Base-by-base conservation (phyloP, 2,888 invertebrate species). In the Pachymerium ferrugineum region DNA sequence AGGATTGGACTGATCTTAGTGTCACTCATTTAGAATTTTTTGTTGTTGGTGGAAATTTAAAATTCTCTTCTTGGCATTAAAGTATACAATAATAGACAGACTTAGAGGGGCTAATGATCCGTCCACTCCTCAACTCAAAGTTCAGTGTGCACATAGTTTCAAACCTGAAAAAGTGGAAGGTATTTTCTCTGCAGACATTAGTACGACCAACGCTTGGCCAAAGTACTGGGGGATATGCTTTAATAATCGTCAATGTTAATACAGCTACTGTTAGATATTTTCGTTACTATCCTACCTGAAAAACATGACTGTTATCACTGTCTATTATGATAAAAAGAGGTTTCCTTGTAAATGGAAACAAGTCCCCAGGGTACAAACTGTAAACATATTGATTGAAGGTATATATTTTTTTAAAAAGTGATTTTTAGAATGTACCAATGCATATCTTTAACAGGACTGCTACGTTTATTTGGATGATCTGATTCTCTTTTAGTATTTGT, bases 291-390 rank as follows among this genome's bases (percentile, higher is more conserved):
- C 8, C 38, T 73, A 77, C 77, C 74, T 77, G 90, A 85, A 94
- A 94, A 78, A 93, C 91, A 83, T 90, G 91, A 80, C 94, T 94
- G 85, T 96, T 97, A 85, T 96, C 94, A 77, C 96, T 96, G 83
- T 97, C 97, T 78, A 97, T 90, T 77, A 97, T 91, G 75, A 97
- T 87, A 85, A 97, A 94, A 76, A 97, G 86, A 33, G 97, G 97
- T 80, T 93, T 90, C 79, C 97, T 87, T 19, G 94, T 94, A 85
- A 92, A 97, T 1, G 96, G 93, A 82, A 92, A 91, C 76, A 97
- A 84, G 83, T 97, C 97, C 76, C 94, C 96, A 31, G 97, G 97
- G 83, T 96, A 93, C 77, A 97, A 86, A 82, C 79, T 75, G 67
- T 10, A 74, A 62, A 69, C 5, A 69, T 8, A 25, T 8, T 1